phyloP scores from a whole-genome alignment of 2,888 invertebrate species.

The Nemurella pictetii region DNA sequence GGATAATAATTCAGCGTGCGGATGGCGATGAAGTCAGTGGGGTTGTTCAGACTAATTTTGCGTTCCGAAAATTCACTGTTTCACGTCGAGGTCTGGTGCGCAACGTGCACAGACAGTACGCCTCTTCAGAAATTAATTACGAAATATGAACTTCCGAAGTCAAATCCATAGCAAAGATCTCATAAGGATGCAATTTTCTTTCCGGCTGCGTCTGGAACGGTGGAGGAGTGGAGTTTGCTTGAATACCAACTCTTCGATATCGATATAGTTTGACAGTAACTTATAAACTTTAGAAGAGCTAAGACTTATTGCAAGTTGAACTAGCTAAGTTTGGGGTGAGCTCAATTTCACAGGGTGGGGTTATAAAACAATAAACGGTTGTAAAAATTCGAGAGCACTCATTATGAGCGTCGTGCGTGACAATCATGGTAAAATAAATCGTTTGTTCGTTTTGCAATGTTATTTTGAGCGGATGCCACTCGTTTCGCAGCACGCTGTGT shows the following conservation, averaged over 20 bases:
- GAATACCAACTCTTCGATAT: background rate
- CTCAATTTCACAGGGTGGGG: background rate
- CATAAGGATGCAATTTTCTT: background rate
- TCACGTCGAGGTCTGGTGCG: background rate
- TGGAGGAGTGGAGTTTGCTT: background rate
- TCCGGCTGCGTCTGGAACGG: background rate
- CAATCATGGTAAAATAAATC: too few relatives aligned
- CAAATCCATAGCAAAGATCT: background rate
- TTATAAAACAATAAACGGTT: background rate
- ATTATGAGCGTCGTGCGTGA: too few relatives aligned
- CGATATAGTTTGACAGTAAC: conserved; percentile 19
- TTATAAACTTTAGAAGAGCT: background rate
- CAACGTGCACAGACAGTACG: background rate
- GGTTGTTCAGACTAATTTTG: background rate
- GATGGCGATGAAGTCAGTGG: background rate
- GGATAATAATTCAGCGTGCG: background rate
- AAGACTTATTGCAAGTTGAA: background rate
- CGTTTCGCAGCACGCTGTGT: background rate
- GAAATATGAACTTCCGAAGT: conserved; percentile 20
- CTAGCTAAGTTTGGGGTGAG: background rate
- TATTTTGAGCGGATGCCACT: too few relatives aligned
- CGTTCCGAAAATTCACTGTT: background rate
- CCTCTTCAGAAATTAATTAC: conserved; percentile 23
- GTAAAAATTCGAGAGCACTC: background rate
- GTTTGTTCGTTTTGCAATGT: too few relatives aligned